phyloP scores from a whole-genome alignment of 2,113 vertebrate species.

The Carassius carassius region DNA sequence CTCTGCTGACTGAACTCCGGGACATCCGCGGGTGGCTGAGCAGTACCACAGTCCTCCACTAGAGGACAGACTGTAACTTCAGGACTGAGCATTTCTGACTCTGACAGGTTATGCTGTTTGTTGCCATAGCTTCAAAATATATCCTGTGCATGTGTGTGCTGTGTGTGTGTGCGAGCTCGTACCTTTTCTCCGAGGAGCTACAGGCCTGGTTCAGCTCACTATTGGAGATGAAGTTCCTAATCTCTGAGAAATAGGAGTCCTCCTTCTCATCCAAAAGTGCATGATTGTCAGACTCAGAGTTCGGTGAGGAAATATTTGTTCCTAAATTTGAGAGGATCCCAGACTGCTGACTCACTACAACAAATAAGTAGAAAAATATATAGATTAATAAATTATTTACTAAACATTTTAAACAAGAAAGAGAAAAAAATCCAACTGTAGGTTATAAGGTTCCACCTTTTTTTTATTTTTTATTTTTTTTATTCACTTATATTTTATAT shows the following conservation, averaged over 20 bases:
- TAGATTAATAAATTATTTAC: conserved; percentile 5
- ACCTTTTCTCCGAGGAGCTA: conserved; percentile 90
- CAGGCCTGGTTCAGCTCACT: conserved; percentile 92
- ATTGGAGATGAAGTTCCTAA: conserved; percentile 99
- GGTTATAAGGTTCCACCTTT: neutral
- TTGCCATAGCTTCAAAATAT: conserved; percentile 49
- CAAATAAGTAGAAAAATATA: conserved; percentile 47
- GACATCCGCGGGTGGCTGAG: neutral
- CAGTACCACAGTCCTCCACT: conserved; percentile 11
- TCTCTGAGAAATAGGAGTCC: conserved; percentile 98
- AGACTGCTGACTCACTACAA: conserved; percentile 93
- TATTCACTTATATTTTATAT: neutral
- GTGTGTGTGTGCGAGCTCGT: conserved; percentile 30
- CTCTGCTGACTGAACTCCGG: neutral
- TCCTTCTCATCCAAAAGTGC: conserved; percentile 99
- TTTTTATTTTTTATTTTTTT: neutral
- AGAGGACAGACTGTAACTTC: conserved; percentile 38
- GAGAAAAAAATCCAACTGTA: neutral
- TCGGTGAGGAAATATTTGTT: conserved; percentile 88
- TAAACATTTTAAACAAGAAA: neutral
- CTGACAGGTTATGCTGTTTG: conserved; percentile 23
- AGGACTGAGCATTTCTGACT: neutral
- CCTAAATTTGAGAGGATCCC: conserved; percentile 90
- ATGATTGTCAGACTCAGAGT: conserved; percentile 98
- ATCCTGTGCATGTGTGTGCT: conserved; percentile 20